Evolutionary conservation across 1,140 invertebrate genomes (phyloP).

Genomic region (Macrobrachium rosenbergii): DNA sequence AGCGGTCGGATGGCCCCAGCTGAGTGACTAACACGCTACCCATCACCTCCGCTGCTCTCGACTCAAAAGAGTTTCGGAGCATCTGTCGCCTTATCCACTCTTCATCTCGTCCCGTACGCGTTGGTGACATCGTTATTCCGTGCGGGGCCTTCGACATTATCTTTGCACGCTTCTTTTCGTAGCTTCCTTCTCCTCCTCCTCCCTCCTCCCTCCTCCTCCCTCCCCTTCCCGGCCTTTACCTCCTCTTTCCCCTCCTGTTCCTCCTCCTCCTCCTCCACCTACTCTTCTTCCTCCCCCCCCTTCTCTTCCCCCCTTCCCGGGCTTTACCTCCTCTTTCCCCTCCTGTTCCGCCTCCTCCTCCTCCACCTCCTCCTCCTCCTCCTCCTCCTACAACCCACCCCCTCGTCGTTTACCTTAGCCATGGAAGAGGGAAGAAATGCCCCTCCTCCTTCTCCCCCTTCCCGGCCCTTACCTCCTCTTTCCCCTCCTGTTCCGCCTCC

Average conservation of each 20-base stretch:
- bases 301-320: background rate
- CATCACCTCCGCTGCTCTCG: too few relatives aligned
- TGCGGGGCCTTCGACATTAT: too few relatives aligned
- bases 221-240: background rate
- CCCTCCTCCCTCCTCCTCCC: background rate
- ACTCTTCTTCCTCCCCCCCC: background rate
- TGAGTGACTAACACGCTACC: too few relatives aligned
- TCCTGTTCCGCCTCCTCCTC: background rate
- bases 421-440: too few relatives aligned
- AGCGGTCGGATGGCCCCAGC: too few relatives aligned
- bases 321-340: background rate
- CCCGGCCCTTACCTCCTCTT: background rate
- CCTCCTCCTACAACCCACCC: background rate
- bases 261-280: too few relatives aligned
- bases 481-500: background rate
- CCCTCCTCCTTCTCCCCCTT: conserved; percentile 7
- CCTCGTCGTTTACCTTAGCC: background rate
- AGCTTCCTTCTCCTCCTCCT: too few relatives aligned
- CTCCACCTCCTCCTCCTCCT: background rate
- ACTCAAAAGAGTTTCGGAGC: too few relatives aligned
- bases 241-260: background rate
- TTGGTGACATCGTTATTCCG: too few relatives aligned
- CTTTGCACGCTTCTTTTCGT: too few relatives aligned
- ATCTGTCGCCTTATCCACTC: too few relatives aligned
- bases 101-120: too few relatives aligned